Evolutionary conservation across 2,113 vertebrate species (phyloP).

Genomic region (Tenebrosternarchus preto): DNA sequence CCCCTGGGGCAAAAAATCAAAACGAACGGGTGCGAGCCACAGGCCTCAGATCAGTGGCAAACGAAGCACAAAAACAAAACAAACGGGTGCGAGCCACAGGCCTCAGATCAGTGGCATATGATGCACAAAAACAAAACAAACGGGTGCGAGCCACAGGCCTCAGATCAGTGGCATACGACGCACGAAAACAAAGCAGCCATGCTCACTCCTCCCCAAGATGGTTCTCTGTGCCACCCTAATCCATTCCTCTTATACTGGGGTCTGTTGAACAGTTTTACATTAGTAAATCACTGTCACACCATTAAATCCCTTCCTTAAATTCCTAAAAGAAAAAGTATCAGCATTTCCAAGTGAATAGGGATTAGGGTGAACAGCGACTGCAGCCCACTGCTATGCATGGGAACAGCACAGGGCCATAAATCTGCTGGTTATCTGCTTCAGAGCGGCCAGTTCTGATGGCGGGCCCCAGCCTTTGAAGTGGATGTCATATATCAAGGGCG

Average conservation of each 20-base stretch:
- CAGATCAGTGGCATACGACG: conserved; percentile 37
- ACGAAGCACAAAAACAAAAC: too few relatives aligned
- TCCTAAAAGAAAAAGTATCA: conserved; percentile 65
- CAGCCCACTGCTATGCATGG: conserved; percentile 73
- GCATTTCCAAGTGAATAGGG: conserved; percentile 75
- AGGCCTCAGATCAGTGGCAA: too few relatives aligned
- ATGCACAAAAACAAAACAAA: conserved; percentile 55
- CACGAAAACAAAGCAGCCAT: conserved; percentile 56
- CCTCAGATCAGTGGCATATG: too few relatives aligned
- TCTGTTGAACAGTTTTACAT: conserved; percentile 70
- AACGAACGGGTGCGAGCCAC: too few relatives aligned
- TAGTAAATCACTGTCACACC: conserved; percentile 74
- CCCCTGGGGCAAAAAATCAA: too few relatives aligned
- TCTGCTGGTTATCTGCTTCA: conserved; percentile 75
- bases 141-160: conserved; percentile 38
- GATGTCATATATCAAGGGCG: conserved; percentile 66
- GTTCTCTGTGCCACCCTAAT: conserved; percentile 55
- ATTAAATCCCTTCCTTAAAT: conserved; percentile 69
- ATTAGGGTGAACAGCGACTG: conserved; percentile 71
- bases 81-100: too few relatives aligned
- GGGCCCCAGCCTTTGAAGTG: conserved; percentile 75
- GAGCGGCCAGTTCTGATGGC: conserved; percentile 74
- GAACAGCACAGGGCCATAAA: conserved; percentile 73
- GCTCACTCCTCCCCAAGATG: conserved; percentile 53
- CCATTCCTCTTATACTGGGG: conserved; percentile 58